Conservation (phyloP, 1,140 invertebrate species). For the Scaptomyza pallida region DNA sequence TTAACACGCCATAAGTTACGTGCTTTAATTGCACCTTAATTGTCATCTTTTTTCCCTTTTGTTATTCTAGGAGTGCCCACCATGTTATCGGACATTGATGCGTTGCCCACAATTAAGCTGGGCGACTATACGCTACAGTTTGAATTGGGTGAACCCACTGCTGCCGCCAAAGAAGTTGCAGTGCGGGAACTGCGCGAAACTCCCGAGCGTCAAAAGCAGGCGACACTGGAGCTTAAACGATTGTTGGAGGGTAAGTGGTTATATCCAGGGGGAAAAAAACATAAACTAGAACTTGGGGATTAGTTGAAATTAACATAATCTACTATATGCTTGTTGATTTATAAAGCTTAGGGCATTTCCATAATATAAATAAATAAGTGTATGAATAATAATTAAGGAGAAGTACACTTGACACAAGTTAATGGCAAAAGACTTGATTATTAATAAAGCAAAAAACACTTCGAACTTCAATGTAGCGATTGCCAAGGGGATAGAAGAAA, state of each 20-base stretch:
- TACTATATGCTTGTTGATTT: no score
- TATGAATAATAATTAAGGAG: background rate
- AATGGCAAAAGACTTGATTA: background rate
- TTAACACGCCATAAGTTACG: conserved; percentile 19
- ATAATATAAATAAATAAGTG: background rate
- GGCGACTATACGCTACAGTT: conserved; percentile 88
- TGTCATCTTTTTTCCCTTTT: background rate
- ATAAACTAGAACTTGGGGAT: background rate
- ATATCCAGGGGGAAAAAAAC: background rate
- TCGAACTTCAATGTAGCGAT: no score
- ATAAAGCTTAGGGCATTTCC: background rate
- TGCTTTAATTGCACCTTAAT: conserved; percentile 48
- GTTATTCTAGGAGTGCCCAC: conserved; percentile 85
- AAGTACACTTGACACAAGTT: background rate
- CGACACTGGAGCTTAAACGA: conserved; percentile 87
- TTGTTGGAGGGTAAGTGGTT: conserved; percentile 88
- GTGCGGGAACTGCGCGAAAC: conserved; percentile 89
- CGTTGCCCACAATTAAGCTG: conserved; percentile 88
- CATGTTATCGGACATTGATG: conserved; percentile 88
- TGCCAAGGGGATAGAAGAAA: no score
- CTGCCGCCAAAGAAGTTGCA: conserved; percentile 89
- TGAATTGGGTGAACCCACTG: conserved; percentile 87
- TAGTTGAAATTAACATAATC: background rate
- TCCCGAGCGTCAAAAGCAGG: conserved; percentile 87
- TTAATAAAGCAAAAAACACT: no score